Base-by-base conservation (phyloP, 2,888 invertebrate genomes). In the Nomada lathburiana region DNA sequence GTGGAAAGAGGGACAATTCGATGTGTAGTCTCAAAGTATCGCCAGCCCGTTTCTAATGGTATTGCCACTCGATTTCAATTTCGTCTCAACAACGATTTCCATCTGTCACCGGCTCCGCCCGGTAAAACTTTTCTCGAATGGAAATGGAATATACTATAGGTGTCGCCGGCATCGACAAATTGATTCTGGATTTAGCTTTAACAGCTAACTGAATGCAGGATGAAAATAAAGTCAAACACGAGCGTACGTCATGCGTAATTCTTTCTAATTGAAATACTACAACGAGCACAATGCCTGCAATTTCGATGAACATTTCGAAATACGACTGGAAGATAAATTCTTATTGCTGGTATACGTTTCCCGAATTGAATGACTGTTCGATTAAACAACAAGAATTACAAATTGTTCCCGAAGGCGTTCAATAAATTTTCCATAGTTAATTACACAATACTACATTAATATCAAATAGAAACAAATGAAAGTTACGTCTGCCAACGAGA, bases 41-140 rank as follows among this genome's bases (percentile, higher is more conserved):
- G 72, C 59, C 80, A 72, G 60, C 69, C 80, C 76, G 63, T 70
- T 65, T 85, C 86, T 87, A 88, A 87, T 88, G 84, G 84, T 84
- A 88, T 87, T 88, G 82, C 88, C 73, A 82, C 84, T 88, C 88
- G 88, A 86, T 87, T 81, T 80, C 88, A 88, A 87, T 87, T 88
- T 76, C 76, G 77, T 74, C 78, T 79, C 78, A 57, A 76, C 86
- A 70, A 80, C 71, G 76, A 80, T 80, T 59, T 76, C 80, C 83
- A 75, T 86, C 86, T 86, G 86, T 83, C 63, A 83, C 62, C 63
- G 59, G 55, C 57, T 44, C 53, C 59, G 10, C 29, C 13, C 23
- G 50, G 16, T 74, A 67, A 78, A 80, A 80, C 74, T 80, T 80
- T 74, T 65, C 65, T 20, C 69, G 16, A 65, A 65, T 77, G 65